phyloP scores from a whole-genome alignment of 2,888 invertebrate species.

The Alloscopus bannaensis region DNA sequence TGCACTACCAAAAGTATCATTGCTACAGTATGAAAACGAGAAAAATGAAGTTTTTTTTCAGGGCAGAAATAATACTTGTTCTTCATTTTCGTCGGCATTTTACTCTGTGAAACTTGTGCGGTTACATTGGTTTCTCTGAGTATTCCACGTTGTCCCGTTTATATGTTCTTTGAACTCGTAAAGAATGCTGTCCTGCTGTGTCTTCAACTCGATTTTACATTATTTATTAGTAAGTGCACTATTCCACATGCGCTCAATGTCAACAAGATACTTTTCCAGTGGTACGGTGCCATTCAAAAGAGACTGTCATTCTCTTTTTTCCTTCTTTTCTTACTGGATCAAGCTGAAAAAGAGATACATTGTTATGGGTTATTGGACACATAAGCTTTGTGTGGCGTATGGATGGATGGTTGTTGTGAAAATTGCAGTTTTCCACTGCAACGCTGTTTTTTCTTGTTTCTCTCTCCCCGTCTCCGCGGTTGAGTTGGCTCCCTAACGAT shows the following conservation, averaged over 20 bases:
- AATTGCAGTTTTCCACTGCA: conserved; percentile 40
- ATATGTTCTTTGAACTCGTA: conserved; percentile 3
- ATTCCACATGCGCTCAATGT: no score
- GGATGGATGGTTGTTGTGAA: conserved; percentile 26
- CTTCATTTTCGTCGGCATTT: conserved; percentile 19
- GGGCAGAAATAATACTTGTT: no score
- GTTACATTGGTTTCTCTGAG: conserved; percentile 18
- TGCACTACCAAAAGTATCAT: neutral
- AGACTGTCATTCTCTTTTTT: no score
- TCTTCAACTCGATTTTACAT: conserved; percentile 32
- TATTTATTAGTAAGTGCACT: conserved; percentile 24
- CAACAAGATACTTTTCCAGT: no score
- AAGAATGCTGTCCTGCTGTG: conserved; percentile 23
- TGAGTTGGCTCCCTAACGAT: conserved; percentile 48
- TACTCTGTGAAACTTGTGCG: conserved; percentile 23
- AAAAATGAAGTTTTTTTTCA: conserved; percentile 5
- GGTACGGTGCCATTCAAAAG: no score
- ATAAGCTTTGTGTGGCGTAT: no score
- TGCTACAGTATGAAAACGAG: neutral
- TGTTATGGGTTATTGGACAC: no score
- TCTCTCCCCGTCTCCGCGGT: no score
- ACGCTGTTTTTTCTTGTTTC: conserved; percentile 42
- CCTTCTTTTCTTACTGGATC: no score
- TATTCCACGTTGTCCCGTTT: neutral
- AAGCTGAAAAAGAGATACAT: no score